Base-by-base conservation (phyloP, 2,113 vertebrate species). In the Muscicapa adusta region DNA sequence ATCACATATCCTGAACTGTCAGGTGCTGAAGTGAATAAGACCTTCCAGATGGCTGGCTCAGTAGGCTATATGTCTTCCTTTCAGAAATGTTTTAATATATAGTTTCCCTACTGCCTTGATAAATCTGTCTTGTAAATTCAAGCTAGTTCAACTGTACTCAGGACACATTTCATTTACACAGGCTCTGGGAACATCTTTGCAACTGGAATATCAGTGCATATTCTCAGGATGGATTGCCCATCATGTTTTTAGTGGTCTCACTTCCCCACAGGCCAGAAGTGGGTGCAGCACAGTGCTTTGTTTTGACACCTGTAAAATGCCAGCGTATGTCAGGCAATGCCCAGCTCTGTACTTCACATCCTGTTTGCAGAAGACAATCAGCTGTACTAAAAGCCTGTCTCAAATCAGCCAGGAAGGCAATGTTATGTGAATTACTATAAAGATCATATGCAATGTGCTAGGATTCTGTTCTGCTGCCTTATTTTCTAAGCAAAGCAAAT, bases 301-400 rank as follows among this genome's bases (percentile, higher is more conserved):
- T 66, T 88, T 79, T 51, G 36, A 20, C 1, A 1, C 1, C 0
- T 1, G 4, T 62, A 23, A 85, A 60, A 48, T 24, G 24, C 29
- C 45, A 34, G 10, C 2, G 0, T 34, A 5, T 6, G 25, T 63
- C 25, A 67, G 14, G 14, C 8, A 1, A 9, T 76, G 24, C 36
- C 33, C 58, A 61, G 50, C 40, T 83, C 76, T 18, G 15, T 40
- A 12, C 29, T 62, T 92, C 60, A 48, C 8, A 29, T 42, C 16
- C 66, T 40, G 31, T 9, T 23, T 63, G 65, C 61, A 65, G 34
- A 33, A 74, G 68, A n/a, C 22, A 60, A 67, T 47, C 34, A 74
- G 8, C 56, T 63, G 17, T 40, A 28, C 16, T 79, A 91, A 63
- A 92, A 93, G 15, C 8, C 33, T 18, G 8, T 31, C 29, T 78